A percentile compares a stretch with the other conserved stretches of the same genome.
Evolutionary conservation across 2,797 vertebrate species (phyloP).

Genomic region (Danio albolineatus): DNA sequence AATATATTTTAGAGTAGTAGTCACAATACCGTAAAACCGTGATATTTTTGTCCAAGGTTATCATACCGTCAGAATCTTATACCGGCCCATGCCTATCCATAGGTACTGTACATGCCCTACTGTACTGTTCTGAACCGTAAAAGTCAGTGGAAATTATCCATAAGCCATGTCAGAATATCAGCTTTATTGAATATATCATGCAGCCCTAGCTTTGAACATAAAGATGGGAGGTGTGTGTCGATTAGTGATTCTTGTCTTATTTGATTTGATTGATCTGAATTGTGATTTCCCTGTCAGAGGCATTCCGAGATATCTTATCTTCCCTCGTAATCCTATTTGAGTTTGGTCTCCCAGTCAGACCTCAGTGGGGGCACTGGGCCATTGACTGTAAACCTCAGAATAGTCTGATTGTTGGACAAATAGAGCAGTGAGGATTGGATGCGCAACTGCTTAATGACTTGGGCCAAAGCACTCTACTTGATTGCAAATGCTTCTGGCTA

Average conservation of each 20-base stretch:
- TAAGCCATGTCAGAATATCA: background rate
- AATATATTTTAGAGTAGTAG: too few species aligned
- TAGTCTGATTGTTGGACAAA: background rate
- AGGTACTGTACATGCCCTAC: too few species aligned
- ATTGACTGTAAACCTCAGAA: background rate
- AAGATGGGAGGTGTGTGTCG: constrained; percentile 11
- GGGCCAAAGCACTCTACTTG: background rate
- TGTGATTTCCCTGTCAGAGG: constrained; percentile 1
- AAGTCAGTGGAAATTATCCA: too few species aligned
- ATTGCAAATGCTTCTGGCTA: background rate
- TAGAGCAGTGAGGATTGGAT: background rate
- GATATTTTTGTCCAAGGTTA: too few species aligned
- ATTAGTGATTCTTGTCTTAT: constrained; percentile 8
- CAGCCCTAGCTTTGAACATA: background rate
- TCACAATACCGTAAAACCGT: too few species aligned
- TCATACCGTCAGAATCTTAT: too few species aligned
- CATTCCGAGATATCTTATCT: background rate
- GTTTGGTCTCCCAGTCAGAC: background rate
- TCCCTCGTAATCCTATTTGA: constrained; percentile 4
- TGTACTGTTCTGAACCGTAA: too few species aligned
- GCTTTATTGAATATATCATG: background rate
- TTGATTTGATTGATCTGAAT: background rate
- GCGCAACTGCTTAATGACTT: constrained; percentile 1
- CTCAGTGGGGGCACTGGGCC: background rate
- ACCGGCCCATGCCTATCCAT: too few species aligned